Conservation (phyloP, 2,797 vertebrate species). For the Bucorvus abyssinicus region DNA sequence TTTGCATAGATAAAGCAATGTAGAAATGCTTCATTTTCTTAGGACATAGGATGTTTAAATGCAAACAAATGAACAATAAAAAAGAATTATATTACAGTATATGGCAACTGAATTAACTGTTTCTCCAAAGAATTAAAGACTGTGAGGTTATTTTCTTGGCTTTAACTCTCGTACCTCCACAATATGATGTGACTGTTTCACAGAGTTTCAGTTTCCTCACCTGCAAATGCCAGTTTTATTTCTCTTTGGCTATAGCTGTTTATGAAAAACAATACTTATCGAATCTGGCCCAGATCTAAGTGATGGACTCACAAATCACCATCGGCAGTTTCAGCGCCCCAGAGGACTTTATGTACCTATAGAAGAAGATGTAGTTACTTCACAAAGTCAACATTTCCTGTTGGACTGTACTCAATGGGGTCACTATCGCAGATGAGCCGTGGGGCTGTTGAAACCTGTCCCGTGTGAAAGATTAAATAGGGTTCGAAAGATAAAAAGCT, state of each 20-base stretch:
- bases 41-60: background rate
- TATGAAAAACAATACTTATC: background rate
- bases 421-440: background rate
- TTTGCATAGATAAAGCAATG: background rate
- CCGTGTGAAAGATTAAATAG: background rate
- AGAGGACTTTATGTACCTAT: background rate
- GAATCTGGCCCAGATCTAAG: background rate
- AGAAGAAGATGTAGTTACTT: background rate
- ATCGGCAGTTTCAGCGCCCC: background rate
- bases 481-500: background rate
- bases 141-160: background rate
- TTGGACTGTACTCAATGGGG: background rate
- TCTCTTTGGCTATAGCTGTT: background rate
- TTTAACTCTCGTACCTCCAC: background rate
- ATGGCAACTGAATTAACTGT: background rate
- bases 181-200: background rate
- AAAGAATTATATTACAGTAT: background rate
- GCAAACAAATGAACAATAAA: background rate
- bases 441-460: background rate
- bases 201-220: background rate
- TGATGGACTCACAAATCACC: background rate
- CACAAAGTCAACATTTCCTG: background rate
- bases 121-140: background rate
- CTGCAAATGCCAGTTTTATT: background rate
- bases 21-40: background rate